Evolutionary conservation across 1,140 invertebrate species (phyloP).

Genomic region (Polyergus mexicanus): DNA sequence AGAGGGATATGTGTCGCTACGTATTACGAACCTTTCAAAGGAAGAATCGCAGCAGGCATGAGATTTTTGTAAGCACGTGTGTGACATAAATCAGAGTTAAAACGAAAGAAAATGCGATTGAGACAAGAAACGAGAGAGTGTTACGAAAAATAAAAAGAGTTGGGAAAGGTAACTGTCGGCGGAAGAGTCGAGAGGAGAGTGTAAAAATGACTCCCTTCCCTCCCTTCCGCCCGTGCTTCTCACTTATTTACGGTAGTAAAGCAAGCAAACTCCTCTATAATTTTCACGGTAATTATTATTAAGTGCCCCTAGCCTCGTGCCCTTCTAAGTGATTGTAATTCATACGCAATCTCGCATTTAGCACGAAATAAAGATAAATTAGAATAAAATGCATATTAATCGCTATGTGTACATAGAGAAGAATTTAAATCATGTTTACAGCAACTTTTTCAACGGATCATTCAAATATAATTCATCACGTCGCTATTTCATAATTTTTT

Average conservation of each 20-base stretch:
- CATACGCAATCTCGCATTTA: constrained; percentile 54
- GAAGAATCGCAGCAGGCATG: not conserved
- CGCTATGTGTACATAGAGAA: not conserved
- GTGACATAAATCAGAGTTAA: constrained; percentile 69
- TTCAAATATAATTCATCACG: not conserved
- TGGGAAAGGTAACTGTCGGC: constrained; percentile 34
- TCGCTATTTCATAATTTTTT: not conserved
- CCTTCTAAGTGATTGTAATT: constrained; percentile 72
- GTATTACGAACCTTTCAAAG: constrained; percentile 18
- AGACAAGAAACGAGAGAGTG: constrained; percentile 46
- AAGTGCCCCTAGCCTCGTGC: constrained; percentile 58
- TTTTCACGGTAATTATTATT: constrained; percentile 76
- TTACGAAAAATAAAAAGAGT: constrained; percentile 21
- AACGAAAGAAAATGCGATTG: constrained; percentile 55
- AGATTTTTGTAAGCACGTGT: constrained; percentile 49
- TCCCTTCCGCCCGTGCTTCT: not conserved
- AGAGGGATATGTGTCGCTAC: not conserved
- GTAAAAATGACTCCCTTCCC: constrained; percentile 61
- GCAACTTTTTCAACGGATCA: not conserved
- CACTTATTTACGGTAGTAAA: constrained; percentile 67
- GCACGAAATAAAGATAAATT: constrained; percentile 62
- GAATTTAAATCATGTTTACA: constrained; percentile 15
- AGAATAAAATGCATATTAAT: constrained; percentile 62
- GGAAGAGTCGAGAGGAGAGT: constrained; percentile 21
- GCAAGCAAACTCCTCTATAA: constrained; percentile 59